Conservation (phyloP, 2,797 vertebrate species). For the Podarcis siculus region DNA sequence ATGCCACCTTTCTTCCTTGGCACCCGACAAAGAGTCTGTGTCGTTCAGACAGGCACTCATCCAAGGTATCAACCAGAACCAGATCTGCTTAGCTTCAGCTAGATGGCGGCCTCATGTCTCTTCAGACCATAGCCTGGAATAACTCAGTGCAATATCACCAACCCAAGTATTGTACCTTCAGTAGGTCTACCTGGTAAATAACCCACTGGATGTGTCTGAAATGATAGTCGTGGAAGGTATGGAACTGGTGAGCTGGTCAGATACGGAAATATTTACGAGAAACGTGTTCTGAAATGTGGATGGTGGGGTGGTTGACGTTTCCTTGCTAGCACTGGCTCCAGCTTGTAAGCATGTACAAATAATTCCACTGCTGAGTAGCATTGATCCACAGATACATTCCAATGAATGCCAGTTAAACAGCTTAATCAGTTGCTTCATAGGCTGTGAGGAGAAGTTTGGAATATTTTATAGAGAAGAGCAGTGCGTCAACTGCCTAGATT, state of each 20-base stretch:
- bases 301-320: neutral
- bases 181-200: neutral
- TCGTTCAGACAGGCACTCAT: too few species aligned
- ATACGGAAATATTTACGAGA: neutral
- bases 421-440: neutral
- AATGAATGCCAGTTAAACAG: neutral
- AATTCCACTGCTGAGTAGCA: neutral
- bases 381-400: neutral
- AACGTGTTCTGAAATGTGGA: neutral
- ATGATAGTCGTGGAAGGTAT: neutral
- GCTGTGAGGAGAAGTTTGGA: neutral
- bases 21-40: too few species aligned
- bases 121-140: too few species aligned
- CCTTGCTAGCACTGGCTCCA: neutral
- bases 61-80: too few species aligned
- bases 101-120: too few species aligned
- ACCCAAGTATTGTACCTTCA: neutral
- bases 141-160: neutral
- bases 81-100: too few species aligned
- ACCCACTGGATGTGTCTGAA: neutral
- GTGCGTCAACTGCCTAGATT: neutral
- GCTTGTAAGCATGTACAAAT: neutral
- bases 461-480: neutral
- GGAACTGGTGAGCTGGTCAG: neutral
- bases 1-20: too few species aligned